Base-by-base conservation (phyloP, 2,113 vertebrate genomes). In the Salvelinus fontinalis region DNA sequence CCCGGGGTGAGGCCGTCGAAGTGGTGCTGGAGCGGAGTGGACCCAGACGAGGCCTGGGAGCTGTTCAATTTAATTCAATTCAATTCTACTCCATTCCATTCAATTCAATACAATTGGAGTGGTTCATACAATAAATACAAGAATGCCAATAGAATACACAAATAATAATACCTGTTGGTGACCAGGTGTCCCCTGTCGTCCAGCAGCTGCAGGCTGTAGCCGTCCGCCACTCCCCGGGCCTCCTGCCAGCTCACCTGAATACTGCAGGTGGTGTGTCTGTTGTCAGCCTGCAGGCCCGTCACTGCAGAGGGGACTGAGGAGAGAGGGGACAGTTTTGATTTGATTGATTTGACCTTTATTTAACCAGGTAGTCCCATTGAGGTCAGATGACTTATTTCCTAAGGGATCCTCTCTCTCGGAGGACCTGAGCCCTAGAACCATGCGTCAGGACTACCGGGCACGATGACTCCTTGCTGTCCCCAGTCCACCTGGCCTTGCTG, bases 1-100 rank as follows among this genome's bases (percentile, higher is more conserved):
- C 98, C 97, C 0, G 97, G 93, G 0, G 88, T 93, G 54, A 99
- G 95, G 66, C 91, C 87, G 81, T 95, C 89, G 83, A 98, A 97
- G 83, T 84, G 93, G 87, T 94, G 91, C 66, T 84, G 93, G 87
- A 94, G 91, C 64, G 88, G 89, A 24, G 91, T 95, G 48, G 83
- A 67, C 49, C 89, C 84, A 14, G 93, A 83, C 11, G 90, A 83
- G 13, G 90, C 83, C 76, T 91, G 91, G 5, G 95, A 95, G 62
- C 81, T 89, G 81, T 97, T 97, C 39, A 39, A 39, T 39, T 39
- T 9, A 39, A 39, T 39, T 39, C 39, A 39, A 39, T 39, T 39
- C 2, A 7, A 39, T 39, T 39, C 39, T 6, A 39, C 9, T 39
- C 39, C 7, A 39, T 39, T 39, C 39, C 7, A 39, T 9, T 39